phyloP scores from a whole-genome alignment of 2,113 vertebrate genomes.

The Callospermophilus lateralis region DNA sequence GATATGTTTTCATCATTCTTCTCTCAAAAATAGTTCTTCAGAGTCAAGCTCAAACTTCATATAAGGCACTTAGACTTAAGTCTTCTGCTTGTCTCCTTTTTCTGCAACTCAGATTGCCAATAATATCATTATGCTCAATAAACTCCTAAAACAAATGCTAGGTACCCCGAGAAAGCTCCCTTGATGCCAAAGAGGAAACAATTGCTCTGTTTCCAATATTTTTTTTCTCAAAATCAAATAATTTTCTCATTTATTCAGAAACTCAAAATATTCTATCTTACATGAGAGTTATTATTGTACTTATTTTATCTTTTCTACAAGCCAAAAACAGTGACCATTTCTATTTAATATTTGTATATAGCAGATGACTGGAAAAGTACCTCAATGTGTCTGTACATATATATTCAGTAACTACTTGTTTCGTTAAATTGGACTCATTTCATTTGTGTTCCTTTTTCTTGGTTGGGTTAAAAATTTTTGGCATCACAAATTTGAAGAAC shows the following conservation, averaged over 20 bases:
- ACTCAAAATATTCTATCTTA: neutral
- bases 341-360: neutral
- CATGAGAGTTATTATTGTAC: neutral
- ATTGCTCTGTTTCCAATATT: neutral
- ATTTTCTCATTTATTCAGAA: slow-evolving; percentile 27
- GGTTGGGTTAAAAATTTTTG: neutral
- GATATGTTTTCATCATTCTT: neutral
- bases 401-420: neutral
- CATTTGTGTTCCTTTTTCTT: neutral
- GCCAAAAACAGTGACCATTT: neutral
- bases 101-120: neutral
- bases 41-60: neutral
- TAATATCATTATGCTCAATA: neutral
- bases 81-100: neutral
- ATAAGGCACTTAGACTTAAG: neutral
- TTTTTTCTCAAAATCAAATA: neutral
- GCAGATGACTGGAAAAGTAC: neutral
- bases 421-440: neutral
- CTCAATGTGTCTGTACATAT: neutral
- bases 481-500: neutral
- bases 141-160: neutral
- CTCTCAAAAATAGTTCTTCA: neutral
- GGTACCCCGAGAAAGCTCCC: neutral
- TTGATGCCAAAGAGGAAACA: neutral
- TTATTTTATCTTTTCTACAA: neutral